These are phyloP conservation scores for Crambe crambe DNA, from an alignment of 37 sponge, comb jelly and placozoan genomes.

Conservation along the genomic window DNA sequence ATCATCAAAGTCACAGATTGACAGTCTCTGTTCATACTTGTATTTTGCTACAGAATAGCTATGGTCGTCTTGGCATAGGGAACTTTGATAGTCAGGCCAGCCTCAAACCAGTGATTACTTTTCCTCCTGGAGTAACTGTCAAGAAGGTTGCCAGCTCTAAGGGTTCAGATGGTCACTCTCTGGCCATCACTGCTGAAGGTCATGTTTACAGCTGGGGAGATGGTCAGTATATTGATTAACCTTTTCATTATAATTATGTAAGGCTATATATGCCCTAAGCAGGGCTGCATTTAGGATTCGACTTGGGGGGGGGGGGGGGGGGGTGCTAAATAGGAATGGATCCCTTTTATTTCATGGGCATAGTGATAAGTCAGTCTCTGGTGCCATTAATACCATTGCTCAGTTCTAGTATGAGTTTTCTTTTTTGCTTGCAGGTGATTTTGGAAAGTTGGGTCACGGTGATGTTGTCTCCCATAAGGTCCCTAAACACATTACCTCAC, in stretches of 20 bases:
- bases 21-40: no score
- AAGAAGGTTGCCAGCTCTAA: constrained; percentile 58
- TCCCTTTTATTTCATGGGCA: no score
- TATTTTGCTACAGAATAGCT: no score
- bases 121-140: constrained; percentile 44
- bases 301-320: no score
- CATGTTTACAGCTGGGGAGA: constrained; percentile 95
- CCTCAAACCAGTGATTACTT: constrained; percentile 45
- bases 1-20: no score
- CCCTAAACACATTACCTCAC: constrained; percentile 71
- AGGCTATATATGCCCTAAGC: no score
- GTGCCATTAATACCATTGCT: not conserved
- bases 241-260: not conserved
- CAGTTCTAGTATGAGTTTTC: not conserved
- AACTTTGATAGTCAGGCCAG: constrained; percentile 59
- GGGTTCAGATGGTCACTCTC: constrained; percentile 87
- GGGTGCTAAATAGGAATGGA: no score
- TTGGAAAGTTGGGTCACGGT: constrained; percentile 92
- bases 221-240: constrained; percentile 56
- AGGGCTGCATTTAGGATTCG: not conserved
- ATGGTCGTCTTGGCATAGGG: constrained; percentile 84
- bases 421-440: constrained; percentile 54
- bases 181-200: constrained; percentile 76
- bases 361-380: no score
- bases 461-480: constrained; percentile 68